Base-by-base conservation (phyloP, 2,113 vertebrate species). In the Amphiprion percula region DNA sequence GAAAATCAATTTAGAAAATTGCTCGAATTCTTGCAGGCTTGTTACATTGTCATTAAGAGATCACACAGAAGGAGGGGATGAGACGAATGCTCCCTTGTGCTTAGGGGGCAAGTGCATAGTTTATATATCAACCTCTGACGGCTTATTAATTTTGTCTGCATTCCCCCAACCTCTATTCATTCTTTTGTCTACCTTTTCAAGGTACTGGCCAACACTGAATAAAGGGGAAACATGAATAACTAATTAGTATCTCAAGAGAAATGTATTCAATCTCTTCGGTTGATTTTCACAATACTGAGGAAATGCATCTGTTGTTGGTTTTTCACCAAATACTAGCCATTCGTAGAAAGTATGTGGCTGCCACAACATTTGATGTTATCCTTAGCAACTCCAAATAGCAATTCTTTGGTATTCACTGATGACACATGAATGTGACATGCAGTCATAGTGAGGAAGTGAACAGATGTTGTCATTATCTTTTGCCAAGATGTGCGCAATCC, bases 1-100 rank as follows among this genome's bases (percentile, higher is more conserved):
- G 74, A 85, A 94, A 92, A 94, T 94, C 91, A 84, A 94, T 94
- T 93, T 90, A 80, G 89, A 92, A 94, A 93, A 95, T 94, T 92
- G 89, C 90, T 91, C 77, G 80, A 93, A 93, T 92, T 94, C 90
- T 90, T 90, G 82, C 83, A 80, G 91, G 77, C 81, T 81, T 77
- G 83, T 90, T 92, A 89, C 83, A 87, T 86, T 86, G 92, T 89
- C 91, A 90, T 91, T 93, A 93, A 87, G 83, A 89, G 87, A 90
- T 92, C 83, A 74, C 76, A 83, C 70, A 74, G 83, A 71, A 60
- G 74, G 78, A 64, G 83, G 70, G 73, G 82, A 47, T 23, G 80
- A 77, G 82, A 84, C 79, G 21, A 77, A 88, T 79, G 82, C 80
- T 76, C 89, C 73, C 80, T 83, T 73, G 76, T 83, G 65, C 77